phyloP scores from a whole-genome alignment of 2,113 vertebrate genomes.

The Scolopax mira region DNA sequence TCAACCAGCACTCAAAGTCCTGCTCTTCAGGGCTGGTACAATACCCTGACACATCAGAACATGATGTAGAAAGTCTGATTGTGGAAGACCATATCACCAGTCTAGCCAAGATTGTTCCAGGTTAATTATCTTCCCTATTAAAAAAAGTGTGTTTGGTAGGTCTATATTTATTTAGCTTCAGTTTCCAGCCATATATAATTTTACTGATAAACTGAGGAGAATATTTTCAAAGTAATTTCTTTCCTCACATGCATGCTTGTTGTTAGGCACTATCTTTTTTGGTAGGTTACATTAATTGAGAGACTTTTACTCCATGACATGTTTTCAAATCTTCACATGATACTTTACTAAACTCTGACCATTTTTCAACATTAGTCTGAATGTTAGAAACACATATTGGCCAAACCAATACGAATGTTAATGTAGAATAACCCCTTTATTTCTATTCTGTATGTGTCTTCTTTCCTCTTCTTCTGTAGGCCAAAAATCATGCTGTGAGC shows the following conservation, averaged over 20 bases:
- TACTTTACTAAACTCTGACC: neutral
- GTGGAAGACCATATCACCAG: neutral
- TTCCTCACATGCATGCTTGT: neutral
- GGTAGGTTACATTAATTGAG: neutral
- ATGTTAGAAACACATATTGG: neutral
- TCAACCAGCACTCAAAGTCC: neutral
- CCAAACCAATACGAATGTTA: neutral
- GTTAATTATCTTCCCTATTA: neutral
- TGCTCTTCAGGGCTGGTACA: neutral
- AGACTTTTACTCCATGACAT: neutral
- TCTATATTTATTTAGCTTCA: neutral
- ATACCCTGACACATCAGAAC: neutral
- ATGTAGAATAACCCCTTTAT: neutral
- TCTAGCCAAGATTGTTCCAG: neutral
- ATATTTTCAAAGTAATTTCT: neutral
- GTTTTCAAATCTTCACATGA: neutral
- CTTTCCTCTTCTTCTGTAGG: neutral
- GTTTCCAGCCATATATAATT: neutral
- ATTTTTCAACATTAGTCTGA: neutral
- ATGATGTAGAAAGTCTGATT: neutral
- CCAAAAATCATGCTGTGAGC: neutral
- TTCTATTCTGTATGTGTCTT: neutral
- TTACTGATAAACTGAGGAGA: neutral
- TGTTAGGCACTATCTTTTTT: neutral
- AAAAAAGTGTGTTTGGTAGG: neutral